Base-by-base conservation (phyloP, 1,140 invertebrate species). In the Diploscapter pachys region DNA sequence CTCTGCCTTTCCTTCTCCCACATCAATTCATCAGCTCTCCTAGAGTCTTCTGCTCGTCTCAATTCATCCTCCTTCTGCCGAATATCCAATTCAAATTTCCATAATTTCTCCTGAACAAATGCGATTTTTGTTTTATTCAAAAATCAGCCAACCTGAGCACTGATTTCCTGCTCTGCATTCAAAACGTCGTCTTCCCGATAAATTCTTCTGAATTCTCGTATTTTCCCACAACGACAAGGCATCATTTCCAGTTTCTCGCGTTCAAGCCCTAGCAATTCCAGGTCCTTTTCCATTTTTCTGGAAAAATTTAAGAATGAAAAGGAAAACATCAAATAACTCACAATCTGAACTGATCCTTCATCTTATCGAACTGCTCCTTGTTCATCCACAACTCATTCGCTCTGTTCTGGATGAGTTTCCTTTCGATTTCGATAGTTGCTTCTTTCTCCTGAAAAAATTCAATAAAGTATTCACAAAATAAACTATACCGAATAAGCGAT, bases 361-460 rank as follows among this genome's bases (percentile, higher is more conserved):
- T 63, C 56, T 54, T 72, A 5, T 72, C 61, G 31, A 72, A 63
- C 8, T 72, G 63, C 61, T 72, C 71, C 31, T 70, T 70, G 68
- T 70, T 70, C 3, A 70, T 11, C 59, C 56, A 61, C 55, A 70
- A 49, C 31, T 70, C 68, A 49, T 61, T 70, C 31, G 56, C 68
- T 6, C 68, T 49, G 53, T 70, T 70, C 13, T 70, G 31, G 31
- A 31, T 31, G 31, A 31, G 31, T 31, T 31, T 31, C 31, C 31
- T 31, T 31, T 31, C 31, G 31, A 31, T 31, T 31, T 31, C 31
- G 31, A 31, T 31, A 31, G 31, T 31, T 31, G 31, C 31, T 31
- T 31, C 31, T 31, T 31, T 31, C 31, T 31, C 31, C 31, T 31
- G 31, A 31, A 31, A 31, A 31, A 31, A 31, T 31, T 31, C 31